Base-by-base conservation (phyloP, 2,888 invertebrate species). In the Elegia similella region DNA sequence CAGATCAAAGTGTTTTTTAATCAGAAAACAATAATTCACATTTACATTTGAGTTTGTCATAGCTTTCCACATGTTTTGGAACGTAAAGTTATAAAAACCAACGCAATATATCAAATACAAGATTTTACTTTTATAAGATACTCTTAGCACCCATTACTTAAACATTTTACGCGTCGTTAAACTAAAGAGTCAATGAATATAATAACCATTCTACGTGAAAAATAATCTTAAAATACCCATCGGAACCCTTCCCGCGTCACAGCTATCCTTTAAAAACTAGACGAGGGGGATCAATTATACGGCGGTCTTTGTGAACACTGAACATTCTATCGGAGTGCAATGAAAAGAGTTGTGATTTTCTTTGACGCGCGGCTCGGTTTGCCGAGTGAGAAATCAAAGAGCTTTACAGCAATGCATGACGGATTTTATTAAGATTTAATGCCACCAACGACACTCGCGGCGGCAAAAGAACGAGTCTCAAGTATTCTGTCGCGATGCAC, bases 321-420 rank as follows among this genome's bases (percentile, higher is more conserved):
- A 23, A 23, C 23, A 23, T 89, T 89, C 84, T 89, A 90, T 91
- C 88, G 89, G 86, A 82, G 85, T 79, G 84, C 90, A 89, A 88
- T 90, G 88, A 90, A 91, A 90, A 91, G 90, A 91, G 90, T 91
- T 91, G 86, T 89, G 88, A 89, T 86, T 86, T 90, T 88, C 89
- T 91, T 91, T 90, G 90, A 89, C 87, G 88, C 73, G 78, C 84
- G 89, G 84, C 88, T 86, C 80, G 86, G 90, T 89, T 90, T 90
- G 85, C 89, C 91, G 82, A 89, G 82, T 90, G 90, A 90, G 83
- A 88, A 90, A 91, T 91, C 91, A 91, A 91, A 91, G 90, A 78
- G 82, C 82, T 75, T 80, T 73, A 80, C 80, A 78, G 82, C 79
- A 82, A 87, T 86, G 90, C 90, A 91, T 89, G 90, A 86, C 83